Evolutionary conservation across 2,113 vertebrate genomes (phyloP), one percentile per base, ranked within the genome.

Genomic region (Dicrurus megarhynchus): DNA sequence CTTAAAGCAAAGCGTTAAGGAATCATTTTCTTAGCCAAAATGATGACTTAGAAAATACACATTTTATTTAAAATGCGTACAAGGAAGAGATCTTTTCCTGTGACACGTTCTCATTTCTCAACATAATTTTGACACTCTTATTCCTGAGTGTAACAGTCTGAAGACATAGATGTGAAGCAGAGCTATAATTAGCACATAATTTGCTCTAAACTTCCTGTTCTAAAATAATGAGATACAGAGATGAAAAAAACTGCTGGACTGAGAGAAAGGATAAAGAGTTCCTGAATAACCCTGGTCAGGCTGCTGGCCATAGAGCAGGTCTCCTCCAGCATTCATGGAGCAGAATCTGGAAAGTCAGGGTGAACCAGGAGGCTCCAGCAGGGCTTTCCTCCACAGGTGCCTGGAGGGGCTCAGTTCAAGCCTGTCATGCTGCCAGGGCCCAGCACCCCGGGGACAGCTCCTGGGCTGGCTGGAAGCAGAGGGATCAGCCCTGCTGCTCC

Each of bases 81-180:
- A n/a, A 57, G 88, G 71, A 89, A 86, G 84, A 95, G 64, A 47
- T 90, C 61, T 91, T 86, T 86, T 47, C 50, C 94, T 77, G 21
- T 94, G 82, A 95, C 91, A 96, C 53, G 2, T 87, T 63, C 83
- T 89, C 93, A 73, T 97, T 95, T 87, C 95, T 87, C 96, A 79
- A 52, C 95, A 94, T 67, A 70, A 90, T 70, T 95, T 81, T 93
- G 97, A 92, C 92, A 97, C 80, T 27, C 60, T 89, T 27, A 56
- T 84, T 84, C 80, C 91, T 44, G 75, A 78, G 94, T 19, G n/a
- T 78, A 93, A 56, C 76, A 61, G 42, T 60, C 93, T 96, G 88
- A 89, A 83, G 88, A 78, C 0, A 1, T 22, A 74, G 91, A 87
- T 96, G 90, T 41, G 90, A 80, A 94, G 84, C 84, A 37, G 68